These are phyloP conservation scores for Cantharis rustica DNA, from an alignment of 2,888 invertebrate genomes.

Conservation along the genomic window DNA sequence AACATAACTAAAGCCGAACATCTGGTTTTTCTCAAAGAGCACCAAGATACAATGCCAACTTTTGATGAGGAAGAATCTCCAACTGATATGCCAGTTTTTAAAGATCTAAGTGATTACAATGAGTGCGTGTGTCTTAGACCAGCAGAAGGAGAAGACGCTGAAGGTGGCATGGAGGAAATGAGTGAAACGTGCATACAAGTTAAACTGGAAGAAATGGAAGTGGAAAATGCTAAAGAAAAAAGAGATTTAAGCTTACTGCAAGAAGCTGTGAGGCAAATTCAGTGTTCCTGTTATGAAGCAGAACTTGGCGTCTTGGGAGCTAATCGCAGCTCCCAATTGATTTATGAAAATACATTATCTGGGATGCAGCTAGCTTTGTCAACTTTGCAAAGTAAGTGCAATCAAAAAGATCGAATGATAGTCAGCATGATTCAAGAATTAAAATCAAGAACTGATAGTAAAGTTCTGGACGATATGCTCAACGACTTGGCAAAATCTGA, in stretches of 20 bases:
- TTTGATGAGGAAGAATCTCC: background rate
- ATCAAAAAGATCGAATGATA: constrained; percentile 50
- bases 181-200: background rate
- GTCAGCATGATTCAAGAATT: constrained; percentile 48
- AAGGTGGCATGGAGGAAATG: background rate
- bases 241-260: constrained; percentile 15
- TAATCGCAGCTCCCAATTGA: constrained; percentile 4
- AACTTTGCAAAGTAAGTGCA: constrained; percentile 48
- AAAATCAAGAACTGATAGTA: constrained; percentile 38
- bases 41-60: background rate
- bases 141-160: background rate
- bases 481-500: constrained; percentile 9
- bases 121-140: background rate
- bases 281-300: constrained; percentile 34
- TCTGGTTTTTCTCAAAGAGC: background rate
- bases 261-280: constrained; percentile 29
- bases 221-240: background rate
- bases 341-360: constrained; percentile 30
- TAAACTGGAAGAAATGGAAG: background rate
- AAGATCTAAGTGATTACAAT: background rate
- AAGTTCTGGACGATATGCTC: constrained; percentile 29
- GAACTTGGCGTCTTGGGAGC: constrained; percentile 20
- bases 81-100: background rate
- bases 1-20: background rate
- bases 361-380: constrained; percentile 46